Base-by-base conservation (phyloP, 2,113 vertebrate genomes). In the Psammodynastes pulverulentus region DNA sequence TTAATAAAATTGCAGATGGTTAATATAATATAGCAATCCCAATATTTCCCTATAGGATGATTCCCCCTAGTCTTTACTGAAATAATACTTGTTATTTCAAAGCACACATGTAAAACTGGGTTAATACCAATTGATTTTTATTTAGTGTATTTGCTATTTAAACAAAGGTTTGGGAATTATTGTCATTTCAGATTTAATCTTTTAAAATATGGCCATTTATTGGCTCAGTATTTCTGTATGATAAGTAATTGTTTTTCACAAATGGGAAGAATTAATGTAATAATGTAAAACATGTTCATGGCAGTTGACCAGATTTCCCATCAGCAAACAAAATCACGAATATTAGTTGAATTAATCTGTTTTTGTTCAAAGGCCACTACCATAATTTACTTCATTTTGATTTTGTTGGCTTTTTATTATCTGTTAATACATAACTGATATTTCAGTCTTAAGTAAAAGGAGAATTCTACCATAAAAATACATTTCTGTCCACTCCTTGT, bases 261-360 rank as follows among this genome's bases (percentile, higher is more conserved):
- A 0, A 88, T 87, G 46, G 9, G 46, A 92, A 94, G 87, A 91
- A 56, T 89, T 39, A 17, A 93, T 53, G 43, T 56, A 93, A 4
- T 87, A 43, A 24, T 9, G 46, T 58, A 49, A 93, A 48, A 29
- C 0, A 89, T 94, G 92, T 52, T 92, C 53, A 84, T 88, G 92
- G 94, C 93, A 93, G 0, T 56, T 62, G 86, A 94, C 95, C 92
- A 96, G 88, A 26, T 91, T 92, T 48, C 52, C 92, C 91, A 92
- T 95, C 90, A 93, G 92, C 72, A 84, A 84, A 67, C 56, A 87
- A 49, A 90, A 72, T 15, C 29, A 29, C 54, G 94, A 94, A 93
- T 91, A 96, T 94, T 94, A 94, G 92, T 94, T 93, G 96, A 94
- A 87, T 96, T 94, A 85, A 15, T 94, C 91, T 95, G 94, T 52